Evolutionary conservation across 1,140 invertebrate genomes (phyloP).

Genomic region (Habropoda laboriosa): DNA sequence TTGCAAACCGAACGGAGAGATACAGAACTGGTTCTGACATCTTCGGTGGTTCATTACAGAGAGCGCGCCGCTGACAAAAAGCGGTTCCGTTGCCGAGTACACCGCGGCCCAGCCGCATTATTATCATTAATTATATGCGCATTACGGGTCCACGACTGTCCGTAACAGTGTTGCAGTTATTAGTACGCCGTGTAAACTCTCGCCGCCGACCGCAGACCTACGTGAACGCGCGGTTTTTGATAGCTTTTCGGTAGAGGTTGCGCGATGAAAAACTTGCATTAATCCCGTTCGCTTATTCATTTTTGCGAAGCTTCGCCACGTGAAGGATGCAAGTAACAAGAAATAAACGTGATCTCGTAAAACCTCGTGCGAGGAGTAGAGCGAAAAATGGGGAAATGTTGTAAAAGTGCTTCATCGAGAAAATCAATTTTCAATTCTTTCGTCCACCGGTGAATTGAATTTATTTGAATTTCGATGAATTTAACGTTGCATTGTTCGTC

Average conservation of each 20-base stretch:
- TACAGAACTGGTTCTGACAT: conserved; percentile 68
- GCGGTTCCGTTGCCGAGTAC: conserved; percentile 17
- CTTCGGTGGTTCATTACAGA: conserved; percentile 63
- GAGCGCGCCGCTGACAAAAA: conserved; percentile 56
- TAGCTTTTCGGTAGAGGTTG: background rate
- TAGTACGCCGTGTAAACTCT: conserved; percentile 32
- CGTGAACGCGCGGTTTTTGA: background rate
- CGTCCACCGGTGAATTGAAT: too few relatives aligned
- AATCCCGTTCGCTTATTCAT: too few relatives aligned
- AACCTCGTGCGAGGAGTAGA: too few relatives aligned
- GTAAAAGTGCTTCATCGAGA: too few relatives aligned
- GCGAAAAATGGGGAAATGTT: too few relatives aligned
- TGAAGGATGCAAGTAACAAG: too few relatives aligned
- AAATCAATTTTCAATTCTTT: too few relatives aligned
- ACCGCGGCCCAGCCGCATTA: conserved; percentile 52
- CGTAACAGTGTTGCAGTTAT: conserved; percentile 61
- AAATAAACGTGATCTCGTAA: too few relatives aligned
- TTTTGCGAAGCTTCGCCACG: too few relatives aligned
- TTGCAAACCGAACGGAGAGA: conserved; percentile 58
- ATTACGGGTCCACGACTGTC: conserved; percentile 60
- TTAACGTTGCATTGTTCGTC: too few relatives aligned
- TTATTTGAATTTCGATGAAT: too few relatives aligned
- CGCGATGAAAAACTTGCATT: too few relatives aligned
- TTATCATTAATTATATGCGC: conserved; percentile 69
- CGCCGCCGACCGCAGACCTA: background rate